Percentiles rank a stretch among this genome's conserved stretches.
These are phyloP conservation scores for Sepiola atlantica DNA, from an alignment of 2,888 invertebrate species.

Conservation along the genomic window DNA sequence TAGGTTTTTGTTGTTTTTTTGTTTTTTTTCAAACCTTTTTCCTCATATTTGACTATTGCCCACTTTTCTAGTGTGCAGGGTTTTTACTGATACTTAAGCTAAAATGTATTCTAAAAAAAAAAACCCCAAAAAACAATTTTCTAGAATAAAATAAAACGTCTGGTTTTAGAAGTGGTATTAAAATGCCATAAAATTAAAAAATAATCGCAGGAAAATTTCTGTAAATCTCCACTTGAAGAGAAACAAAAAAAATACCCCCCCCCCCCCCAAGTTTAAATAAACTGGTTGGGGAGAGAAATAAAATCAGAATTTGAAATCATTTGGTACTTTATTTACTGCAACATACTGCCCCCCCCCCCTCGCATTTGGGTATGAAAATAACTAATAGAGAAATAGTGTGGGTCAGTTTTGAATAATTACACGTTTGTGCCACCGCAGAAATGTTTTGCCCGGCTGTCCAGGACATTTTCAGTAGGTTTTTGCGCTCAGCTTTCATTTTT, in stretches of 20 bases:
- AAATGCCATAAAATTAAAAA: not conserved
- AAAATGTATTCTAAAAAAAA: not conserved
- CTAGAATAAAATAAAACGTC: not conserved
- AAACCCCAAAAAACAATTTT: too few species aligned
- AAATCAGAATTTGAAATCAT: not conserved
- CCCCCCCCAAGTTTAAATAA: not conserved
- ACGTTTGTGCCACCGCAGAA: not conserved
- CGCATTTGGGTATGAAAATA: not conserved
- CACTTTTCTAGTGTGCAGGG: not conserved
- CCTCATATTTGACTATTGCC: not conserved
- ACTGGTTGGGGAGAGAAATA: not conserved
- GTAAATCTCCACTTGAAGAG: not conserved
- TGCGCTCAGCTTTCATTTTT: not conserved
- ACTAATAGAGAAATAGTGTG: not conserved
- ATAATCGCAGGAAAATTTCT: not conserved
- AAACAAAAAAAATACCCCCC: not conserved
- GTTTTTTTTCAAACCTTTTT: not conserved
- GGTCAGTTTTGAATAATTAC: not conserved
- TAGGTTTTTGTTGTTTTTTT: too few species aligned
- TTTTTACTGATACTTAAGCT: not conserved
- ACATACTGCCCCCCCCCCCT: not conserved
- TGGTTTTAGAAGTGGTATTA: slow-evolving; percentile 14
- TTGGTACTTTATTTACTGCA: not conserved
- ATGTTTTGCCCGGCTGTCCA: not conserved
- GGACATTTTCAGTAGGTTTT: not conserved